Base-by-base conservation (phyloP, 2,797 vertebrate genomes). In the Iguana delicatissima region DNA sequence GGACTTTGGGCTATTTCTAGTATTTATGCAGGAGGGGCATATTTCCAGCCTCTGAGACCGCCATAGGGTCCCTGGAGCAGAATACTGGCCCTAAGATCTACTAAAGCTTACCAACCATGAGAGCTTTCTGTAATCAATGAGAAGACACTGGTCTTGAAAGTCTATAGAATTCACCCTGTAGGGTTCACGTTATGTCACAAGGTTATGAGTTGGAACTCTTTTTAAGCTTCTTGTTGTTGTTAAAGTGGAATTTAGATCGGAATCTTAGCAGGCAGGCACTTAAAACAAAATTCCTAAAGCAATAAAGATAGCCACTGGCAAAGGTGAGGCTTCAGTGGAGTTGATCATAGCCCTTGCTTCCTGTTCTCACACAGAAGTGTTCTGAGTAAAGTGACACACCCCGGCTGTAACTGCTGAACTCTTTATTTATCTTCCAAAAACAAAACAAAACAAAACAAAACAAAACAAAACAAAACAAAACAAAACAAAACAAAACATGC, bases 401-500 rank as follows among this genome's bases (percentile, higher is more conserved):
- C 88, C 96, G 94, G 90, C 0, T 69, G 77, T 85, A 76, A 92
- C 92, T 80, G 91, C 84, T 91, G 86, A 94, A 82, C 26, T 89
- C 83, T 94, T 84, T 96, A 90, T 96, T 96, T 96, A 96, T 95
- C 95, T 96, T 94, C 88, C 24, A 42, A 94, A 85, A 94, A 88
- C 18, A 22, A 46, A 46, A 46, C 42, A 22, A 22, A 52, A 52
- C 7, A 52, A 52, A 90, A 92, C 92, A 94, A 85, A 94, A 88
- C 18, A 22, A 46, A 46, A 46, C 42, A 94, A 85, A 94, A 88
- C 18, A 22, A 46, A 46, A 46, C 42, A 94, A 85, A 94, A 88
- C 18, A 22, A 46, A 46, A 46, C 42, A 22, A 22, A 52, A 52
- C 7, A 52, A 52, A 90, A 92, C 92, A 94, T 93, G 94, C 95